Evolutionary conservation across 1,140 invertebrate genomes (phyloP), one percentile per base, ranked within the genome.

Genomic region (Oedothorax gibbosus): DNA sequence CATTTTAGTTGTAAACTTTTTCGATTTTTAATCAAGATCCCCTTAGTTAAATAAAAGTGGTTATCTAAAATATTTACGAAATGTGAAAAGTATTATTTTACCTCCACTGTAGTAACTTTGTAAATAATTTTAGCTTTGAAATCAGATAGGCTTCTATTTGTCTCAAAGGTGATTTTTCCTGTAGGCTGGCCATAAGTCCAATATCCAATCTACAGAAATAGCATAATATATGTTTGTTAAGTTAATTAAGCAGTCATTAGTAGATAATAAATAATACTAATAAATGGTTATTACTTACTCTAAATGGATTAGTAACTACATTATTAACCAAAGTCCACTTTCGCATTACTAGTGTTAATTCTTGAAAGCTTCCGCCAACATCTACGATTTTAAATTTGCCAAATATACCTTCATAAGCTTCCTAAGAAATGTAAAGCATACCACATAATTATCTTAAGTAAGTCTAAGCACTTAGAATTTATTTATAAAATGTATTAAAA

Each of bases 51-150:
- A 35, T 35, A 35, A 35, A 35, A 35, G 35, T 35, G 5, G 35
- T 35, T 35, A 35, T 35, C 35, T 35, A 35, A 35, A 35, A 35
- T 35, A 35, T 35, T 35, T 14, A 10, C 14, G 6, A 72, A 57
- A 56, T 57, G 15, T 76, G 50, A 76, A 76, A 76, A 56, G 56
- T 11, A 78, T 8, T 56, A n/a, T 50, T 57, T 35, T 35, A 86
- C 86, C 56, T 76, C 53, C 10, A 86, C 15, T 20, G 86, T 86
- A 12, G 81, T 79, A 6, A 86, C 81, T n/a, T 73, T 50, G 65
- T 86, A 86, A 7, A 86, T 65, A 11, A 79, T 86, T 10, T 79
- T 73, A 21, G 80, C 86, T 21, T 21, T 62, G 49, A 79, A 86
- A 49, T 62, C 71, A 82, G 11, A 69, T 76, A 64, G 2, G 7